Conservation (phyloP, 2,888 invertebrate species). For the Kuschelorhynchus macadamiae region DNA sequence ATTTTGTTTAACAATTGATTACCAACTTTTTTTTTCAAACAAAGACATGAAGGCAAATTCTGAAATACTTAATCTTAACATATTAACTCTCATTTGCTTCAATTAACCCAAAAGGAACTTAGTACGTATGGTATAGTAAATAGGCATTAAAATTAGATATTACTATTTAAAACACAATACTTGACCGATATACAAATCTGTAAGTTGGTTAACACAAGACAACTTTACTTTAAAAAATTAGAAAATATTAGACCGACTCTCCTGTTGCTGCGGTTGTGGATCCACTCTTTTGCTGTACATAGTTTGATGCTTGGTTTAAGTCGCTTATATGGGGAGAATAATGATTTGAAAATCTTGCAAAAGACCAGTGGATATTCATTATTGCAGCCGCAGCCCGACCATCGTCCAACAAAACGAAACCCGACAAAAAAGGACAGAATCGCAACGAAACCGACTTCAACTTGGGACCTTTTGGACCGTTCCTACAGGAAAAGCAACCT, state of each 20-base stretch:
- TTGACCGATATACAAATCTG: no score
- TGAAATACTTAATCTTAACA: no score
- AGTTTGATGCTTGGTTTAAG: slow-evolving; percentile 1
- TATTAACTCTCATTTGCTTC: no score
- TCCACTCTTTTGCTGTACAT: slow-evolving; percentile 42
- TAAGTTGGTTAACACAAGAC: no score
- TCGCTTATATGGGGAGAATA: background rate
- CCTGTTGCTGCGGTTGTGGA: slow-evolving; percentile 37
- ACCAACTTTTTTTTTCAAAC: no score
- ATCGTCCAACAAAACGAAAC: slow-evolving; percentile 44
- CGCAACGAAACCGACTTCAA: slow-evolving; percentile 51
- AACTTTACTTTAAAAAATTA: no score
- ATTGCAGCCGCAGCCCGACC: slow-evolving; percentile 25
- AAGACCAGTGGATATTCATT: slow-evolving; percentile 40
- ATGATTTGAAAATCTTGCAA: background rate
- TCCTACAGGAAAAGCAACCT: slow-evolving; percentile 55
- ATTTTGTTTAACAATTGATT: no score
- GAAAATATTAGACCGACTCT: slow-evolving; percentile 16
- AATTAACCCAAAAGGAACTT: no score
- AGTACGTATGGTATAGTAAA: no score
- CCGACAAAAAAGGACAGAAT: slow-evolving; percentile 53
- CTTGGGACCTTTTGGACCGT: slow-evolving; percentile 49
- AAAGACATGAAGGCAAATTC: no score
- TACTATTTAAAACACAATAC: no score
- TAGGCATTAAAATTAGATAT: no score